These are phyloP conservation scores for Corynorhinus townsendii DNA, from an alignment of 2,113 vertebrate species.

Conservation along the genomic window DNA sequence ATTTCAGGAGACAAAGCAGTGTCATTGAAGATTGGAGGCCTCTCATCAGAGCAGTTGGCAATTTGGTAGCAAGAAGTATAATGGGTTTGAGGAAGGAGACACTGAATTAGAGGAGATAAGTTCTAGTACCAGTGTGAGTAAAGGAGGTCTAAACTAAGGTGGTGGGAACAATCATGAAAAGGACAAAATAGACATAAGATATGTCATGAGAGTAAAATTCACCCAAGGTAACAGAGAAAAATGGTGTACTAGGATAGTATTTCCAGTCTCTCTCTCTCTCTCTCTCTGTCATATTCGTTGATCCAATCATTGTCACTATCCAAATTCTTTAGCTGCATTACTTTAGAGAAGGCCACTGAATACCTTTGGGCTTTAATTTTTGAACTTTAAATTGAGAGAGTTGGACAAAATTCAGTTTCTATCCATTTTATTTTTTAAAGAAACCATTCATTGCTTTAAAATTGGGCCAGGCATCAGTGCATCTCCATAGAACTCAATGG, in stretches of 20 bases:
- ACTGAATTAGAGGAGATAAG: neutral
- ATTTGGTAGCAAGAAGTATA: neutral
- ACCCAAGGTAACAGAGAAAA: neutral
- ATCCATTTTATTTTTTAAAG: neutral
- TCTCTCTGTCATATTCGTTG: neutral
- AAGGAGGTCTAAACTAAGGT: neutral
- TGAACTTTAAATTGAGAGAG: neutral
- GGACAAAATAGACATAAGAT: neutral
- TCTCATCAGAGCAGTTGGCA: neutral
- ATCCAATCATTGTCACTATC: neutral
- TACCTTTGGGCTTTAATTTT: neutral
- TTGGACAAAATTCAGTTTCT: neutral
- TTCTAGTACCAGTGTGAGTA: neutral
- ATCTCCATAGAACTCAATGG: neutral
- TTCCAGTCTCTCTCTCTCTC: neutral
- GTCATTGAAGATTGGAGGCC: neutral
- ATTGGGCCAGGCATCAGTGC: neutral
- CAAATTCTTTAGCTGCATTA: neutral
- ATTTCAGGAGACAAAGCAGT: neutral
- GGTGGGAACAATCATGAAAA: neutral
- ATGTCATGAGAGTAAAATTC: neutral
- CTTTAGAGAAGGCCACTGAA: neutral
- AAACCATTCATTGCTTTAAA: neutral
- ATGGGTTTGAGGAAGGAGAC: neutral
- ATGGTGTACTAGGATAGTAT: neutral